Evolutionary conservation across 2,113 vertebrate species (phyloP), one percentile per base, ranked within the genome.

Genomic region (Erythrocercus mccallii): DNA sequence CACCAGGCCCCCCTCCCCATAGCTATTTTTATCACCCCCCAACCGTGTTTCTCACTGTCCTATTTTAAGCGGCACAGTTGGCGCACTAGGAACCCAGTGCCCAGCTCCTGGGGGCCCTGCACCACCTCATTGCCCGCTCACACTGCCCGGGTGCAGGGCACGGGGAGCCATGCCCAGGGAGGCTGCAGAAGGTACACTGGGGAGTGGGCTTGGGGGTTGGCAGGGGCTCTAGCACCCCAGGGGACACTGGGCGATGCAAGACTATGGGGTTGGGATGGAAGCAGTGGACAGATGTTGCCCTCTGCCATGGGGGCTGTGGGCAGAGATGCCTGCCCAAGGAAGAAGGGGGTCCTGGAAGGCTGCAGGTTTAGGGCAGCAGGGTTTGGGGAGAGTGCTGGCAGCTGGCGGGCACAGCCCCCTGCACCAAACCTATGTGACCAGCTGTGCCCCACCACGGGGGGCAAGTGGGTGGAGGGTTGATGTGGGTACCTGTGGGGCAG

Each of bases 151-250:
- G 76, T 25, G 10, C 53, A 64, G 90, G 81, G 95, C 37, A n/a
- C 56, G 3, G 70, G 44, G 37, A 96, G 51, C 88, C 88, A 98
- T 98, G 98, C 96, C 94, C 44, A 97, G 96, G 86, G 97, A 98
- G 87, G 96, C 93, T 91, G 97, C 78, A 93, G 97, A 98, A 98
- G 98, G 98, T 98, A 98, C 77, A 94, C 89, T 70, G 86, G 88
- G 77, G 65, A 92, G 50, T 4, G 40, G 42, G 28, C 16, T 56
- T 42, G 87, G 77, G 77, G 86, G 61, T 45, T 51, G 79, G 37
- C 0, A 2, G 73, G 84, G 66, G 10, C 37, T 30, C 53, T 89
- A 33, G 35, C 70, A 81, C 15, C 17, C 7, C 0, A 2, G 38
- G 13, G 72, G 31, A 42, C 17, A 40, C 17, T 0, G 1, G 20